Base-by-base conservation (phyloP, 2,888 invertebrate species). In the Cataglyphis livida region DNA sequence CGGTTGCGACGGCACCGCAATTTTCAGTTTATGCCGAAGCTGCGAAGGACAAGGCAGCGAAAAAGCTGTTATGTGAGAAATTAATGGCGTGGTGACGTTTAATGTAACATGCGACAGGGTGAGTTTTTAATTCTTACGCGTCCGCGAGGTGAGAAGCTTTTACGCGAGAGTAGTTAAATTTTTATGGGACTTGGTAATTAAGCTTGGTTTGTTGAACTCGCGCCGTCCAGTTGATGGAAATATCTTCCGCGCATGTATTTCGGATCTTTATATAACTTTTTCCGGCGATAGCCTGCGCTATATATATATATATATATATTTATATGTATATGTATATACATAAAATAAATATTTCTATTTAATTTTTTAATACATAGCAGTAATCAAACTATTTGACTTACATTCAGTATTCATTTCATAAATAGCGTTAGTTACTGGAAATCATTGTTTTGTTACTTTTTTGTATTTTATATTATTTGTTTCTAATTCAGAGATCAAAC, bases 81-180 rank as follows among this genome's bases (percentile, higher is more conserved):
- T 78, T 79, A 71, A 79, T 48, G 35, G 71, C 38, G 57, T 28
- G 28, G 62, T 64, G 62, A 81, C 71, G 44, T 71, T 78, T 59
- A 81, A 81, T 76, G 62, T 81, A 81, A 73, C 59, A 51, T 51
- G 41, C 38, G 35, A 10, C 41, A 12, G 32, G 35, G 59, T 10
- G 18, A 44, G 59, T 71, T 79, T 78, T 79, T 79, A 71, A 79
- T 71, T 79, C 57, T 71, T 71, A 59, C 59, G 25, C n/a, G n/a
- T 78, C 44, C 41, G 35, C 44, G 35, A 71, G 25, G 38, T 41
- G 54, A 70, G 76, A 54, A 57, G 41, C 71, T 78, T 78, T 78
- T 44, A 78, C 44, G 71, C 32, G 59, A 71, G 25, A 44, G 44
- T 59, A 54, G 28, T 76, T 41, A 79, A 71, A 79, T 71, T 79